phyloP scores from a whole-genome alignment of 2,113 vertebrate genomes.

The Plotosus lineatus region DNA sequence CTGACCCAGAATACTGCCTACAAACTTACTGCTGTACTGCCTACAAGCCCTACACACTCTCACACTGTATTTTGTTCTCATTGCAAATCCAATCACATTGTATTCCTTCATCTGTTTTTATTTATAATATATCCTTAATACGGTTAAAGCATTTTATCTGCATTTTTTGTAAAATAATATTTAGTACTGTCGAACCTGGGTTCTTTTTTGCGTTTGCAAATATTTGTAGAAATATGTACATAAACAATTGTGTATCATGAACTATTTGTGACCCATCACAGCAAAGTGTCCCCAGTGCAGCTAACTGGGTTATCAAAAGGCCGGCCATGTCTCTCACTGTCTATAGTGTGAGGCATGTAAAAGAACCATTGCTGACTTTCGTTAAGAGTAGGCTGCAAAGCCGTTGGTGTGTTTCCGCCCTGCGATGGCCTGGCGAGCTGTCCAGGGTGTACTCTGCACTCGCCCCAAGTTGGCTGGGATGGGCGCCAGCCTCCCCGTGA shows the following conservation, averaged over 20 bases:
- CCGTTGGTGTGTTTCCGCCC: too few relatives aligned
- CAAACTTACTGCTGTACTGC: not conserved
- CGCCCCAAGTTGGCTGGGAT: too few relatives aligned
- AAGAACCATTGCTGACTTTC: too few relatives aligned
- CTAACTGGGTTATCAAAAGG: too few relatives aligned
- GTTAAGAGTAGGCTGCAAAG: too few relatives aligned
- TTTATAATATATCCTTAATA: not conserved
- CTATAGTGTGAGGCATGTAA: too few relatives aligned
- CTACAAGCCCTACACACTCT: not conserved
- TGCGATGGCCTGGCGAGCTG: too few relatives aligned
- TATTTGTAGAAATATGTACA: constrained; percentile 6
- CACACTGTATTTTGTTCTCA: not conserved
- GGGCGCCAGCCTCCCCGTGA: too few relatives aligned
- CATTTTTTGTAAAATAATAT: not conserved
- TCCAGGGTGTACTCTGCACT: too few relatives aligned
- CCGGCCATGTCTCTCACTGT: too few relatives aligned
- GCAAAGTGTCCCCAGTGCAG: too few relatives aligned
- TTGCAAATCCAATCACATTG: not conserved
- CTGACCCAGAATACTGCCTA: not conserved
- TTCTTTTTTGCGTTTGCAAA: not conserved
- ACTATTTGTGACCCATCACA: constrained; percentile 31
- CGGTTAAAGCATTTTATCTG: not conserved
- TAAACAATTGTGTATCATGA: constrained; percentile 14
- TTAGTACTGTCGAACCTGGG: not conserved
- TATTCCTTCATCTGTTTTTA: not conserved